These are phyloP conservation scores for Poeciliopsis gracilis DNA, from an alignment of 2,797 vertebrate genomes.

Conservation along the genomic window DNA sequence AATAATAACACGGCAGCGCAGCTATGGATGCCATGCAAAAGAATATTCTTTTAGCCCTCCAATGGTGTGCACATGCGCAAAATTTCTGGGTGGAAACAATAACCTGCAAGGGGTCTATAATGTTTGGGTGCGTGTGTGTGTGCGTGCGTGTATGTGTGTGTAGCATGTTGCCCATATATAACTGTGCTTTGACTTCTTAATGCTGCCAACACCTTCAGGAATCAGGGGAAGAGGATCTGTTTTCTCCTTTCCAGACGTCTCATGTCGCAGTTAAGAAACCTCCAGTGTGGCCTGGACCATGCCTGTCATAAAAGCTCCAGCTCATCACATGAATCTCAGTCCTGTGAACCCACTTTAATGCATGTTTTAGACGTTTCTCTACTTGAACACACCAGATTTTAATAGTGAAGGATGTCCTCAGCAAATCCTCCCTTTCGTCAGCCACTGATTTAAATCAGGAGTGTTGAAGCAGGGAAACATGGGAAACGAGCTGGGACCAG, in stretches of 20 bases:
- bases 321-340: conserved; percentile 19
- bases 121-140: background rate
- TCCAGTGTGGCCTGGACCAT: conserved; percentile 81
- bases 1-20: no score
- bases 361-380: conserved; percentile 39
- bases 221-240: conserved; percentile 82
- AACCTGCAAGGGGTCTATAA: no score
- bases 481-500: background rate
- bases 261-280: conserved; percentile 75
- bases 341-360: conserved; percentile 39
- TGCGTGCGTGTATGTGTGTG: conserved; percentile 7
- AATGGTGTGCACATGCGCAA: no score
- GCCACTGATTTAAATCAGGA: background rate
- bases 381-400: conserved; percentile 6
- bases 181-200: conserved; percentile 72
- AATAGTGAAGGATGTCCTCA: background rate
- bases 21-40: no score
- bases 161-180: conserved; percentile 55
- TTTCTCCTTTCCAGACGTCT: conserved; percentile 78
- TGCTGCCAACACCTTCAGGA: conserved; percentile 77
- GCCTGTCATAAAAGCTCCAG: conserved; percentile 52
- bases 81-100: no score
- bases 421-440: background rate
- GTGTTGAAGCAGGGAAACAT: conserved; percentile 7
- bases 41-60: no score